phyloP scores from a whole-genome alignment of 2,888 invertebrate genomes.

The Aphrophora alni region DNA sequence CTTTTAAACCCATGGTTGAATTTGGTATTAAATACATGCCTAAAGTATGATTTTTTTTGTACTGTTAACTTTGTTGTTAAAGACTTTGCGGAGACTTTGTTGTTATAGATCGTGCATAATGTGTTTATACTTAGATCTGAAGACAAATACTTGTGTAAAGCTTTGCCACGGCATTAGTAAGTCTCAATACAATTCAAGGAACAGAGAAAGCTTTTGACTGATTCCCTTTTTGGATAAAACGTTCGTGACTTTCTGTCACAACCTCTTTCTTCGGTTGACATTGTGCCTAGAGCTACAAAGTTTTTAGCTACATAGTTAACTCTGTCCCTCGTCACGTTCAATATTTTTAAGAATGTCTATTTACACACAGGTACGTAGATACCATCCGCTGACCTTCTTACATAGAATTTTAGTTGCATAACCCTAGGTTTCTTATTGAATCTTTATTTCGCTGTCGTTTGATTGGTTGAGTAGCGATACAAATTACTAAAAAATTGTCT shows the following conservation, averaged over 20 bases:
- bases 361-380: constrained; percentile 2
- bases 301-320: constrained; percentile 9
- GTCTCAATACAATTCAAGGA: constrained; percentile 13
- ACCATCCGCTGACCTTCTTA: constrained; percentile 3
- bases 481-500: background rate
- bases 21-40: background rate
- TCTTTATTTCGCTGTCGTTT: background rate
- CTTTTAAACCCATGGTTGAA: background rate
- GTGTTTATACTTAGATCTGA: constrained; percentile 3
- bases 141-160: background rate
- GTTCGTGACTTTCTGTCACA: constrained; percentile 4
- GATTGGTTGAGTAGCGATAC: background rate
- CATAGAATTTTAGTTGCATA: constrained; percentile 7
- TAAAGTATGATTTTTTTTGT: constrained; percentile 7
- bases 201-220: constrained; percentile 1
- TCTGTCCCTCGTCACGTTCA: constrained; percentile 5
- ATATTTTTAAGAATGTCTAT: constrained; percentile 6
- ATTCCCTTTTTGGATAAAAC: constrained; percentile 2
- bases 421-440: background rate
- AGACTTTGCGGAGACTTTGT: background rate
- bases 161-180: background rate
- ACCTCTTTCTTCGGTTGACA: constrained; percentile 4
- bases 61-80: no score
- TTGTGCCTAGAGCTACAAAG: background rate
- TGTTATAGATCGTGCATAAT: constrained; percentile 10